These are phyloP conservation scores for Pyrocephalus nanus DNA, from an alignment of 2,797 vertebrate species.

Conservation along the genomic window DNA sequence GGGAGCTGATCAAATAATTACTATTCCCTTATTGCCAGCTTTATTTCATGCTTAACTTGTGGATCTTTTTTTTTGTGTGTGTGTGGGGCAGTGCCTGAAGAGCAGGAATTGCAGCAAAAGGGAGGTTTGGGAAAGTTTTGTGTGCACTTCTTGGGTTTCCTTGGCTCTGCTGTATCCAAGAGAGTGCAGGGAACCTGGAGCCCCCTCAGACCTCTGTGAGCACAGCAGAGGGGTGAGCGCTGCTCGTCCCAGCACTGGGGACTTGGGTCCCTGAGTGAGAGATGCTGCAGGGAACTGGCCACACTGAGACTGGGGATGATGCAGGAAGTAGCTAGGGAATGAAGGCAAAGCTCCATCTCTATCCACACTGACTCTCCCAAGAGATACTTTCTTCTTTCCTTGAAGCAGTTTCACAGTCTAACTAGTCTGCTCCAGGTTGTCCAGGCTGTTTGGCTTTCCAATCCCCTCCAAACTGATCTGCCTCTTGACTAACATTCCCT, in stretches of 20 bases:
- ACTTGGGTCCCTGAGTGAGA: not conserved
- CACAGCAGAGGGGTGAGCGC: not conserved
- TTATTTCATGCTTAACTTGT: conserved; percentile 45
- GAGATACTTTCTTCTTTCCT: not conserved
- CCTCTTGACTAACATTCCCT: not conserved
- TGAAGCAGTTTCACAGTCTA: not conserved
- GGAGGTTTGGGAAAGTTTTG: not conserved
- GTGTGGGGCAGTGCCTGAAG: not conserved
- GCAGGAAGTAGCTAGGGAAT: not conserved
- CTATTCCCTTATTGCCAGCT: conserved; percentile 29
- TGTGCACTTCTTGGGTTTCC: not conserved
- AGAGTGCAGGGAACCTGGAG: not conserved
- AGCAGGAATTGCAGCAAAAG: conserved; percentile 5
- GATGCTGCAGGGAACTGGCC: not conserved
- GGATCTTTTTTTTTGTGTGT: not conserved
- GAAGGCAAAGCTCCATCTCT: not conserved
- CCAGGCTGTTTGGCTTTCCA: not conserved
- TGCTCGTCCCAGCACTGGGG: not conserved
- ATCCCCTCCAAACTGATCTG: not conserved
- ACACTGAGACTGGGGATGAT: not conserved
- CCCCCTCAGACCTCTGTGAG: fast-evolving
- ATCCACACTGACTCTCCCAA: not conserved
- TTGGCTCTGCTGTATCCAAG: not conserved
- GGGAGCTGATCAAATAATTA: conserved; percentile 57
- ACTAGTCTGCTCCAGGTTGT: not conserved